Base-by-base conservation (phyloP, 2,888 invertebrate genomes). In the Antheraea yamamai region DNA sequence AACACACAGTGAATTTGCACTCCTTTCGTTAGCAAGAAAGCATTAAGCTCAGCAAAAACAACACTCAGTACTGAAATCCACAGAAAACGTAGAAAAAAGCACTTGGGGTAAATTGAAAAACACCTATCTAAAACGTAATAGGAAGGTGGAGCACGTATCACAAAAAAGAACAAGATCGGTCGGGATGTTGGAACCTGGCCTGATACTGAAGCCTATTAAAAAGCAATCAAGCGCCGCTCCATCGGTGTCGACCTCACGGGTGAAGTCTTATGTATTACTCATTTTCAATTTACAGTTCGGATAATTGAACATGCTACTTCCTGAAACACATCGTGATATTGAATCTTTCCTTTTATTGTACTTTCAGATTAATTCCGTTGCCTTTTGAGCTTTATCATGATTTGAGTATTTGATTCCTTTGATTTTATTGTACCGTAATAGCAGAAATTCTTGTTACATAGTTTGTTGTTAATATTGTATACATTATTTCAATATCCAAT, bases 131-230 rank as follows among this genome's bases (percentile, higher is more conserved):
- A 79, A 79, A 78, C 77, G 74, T 81, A 78, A 79, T 79, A 80
- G 79, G 78, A 79, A 76, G 76, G 77, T 76, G 74, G 78, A 80
- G 82, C 81, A 82, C 81, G 83, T 81, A 80, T 81, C 79, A 74
- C 76, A 81, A 83, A 82, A 47, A 82, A 74, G 79, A 80, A 73
- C 72, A 76, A 72, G 73, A 74, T 52, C 76, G 77, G 74, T 70
- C 73, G 77, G 71, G 61, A 58, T 72, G 75, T 79, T 74, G 78
- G 79, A 79, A 74, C 77, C 78, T 72, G 75, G 79, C 73, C 78
- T 79, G 77, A 82, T 79, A 80, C 78, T 74, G 79, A 75, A 76
- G 81, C 80, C 86, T 84, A 86, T 87, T 87, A 87, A 87, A 85
- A 87, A 85, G 83, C 85, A 87, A 87, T 87, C 86, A 80, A 76